Conservation (phyloP, 2,888 invertebrate species). For the Agrochola litura region DNA sequence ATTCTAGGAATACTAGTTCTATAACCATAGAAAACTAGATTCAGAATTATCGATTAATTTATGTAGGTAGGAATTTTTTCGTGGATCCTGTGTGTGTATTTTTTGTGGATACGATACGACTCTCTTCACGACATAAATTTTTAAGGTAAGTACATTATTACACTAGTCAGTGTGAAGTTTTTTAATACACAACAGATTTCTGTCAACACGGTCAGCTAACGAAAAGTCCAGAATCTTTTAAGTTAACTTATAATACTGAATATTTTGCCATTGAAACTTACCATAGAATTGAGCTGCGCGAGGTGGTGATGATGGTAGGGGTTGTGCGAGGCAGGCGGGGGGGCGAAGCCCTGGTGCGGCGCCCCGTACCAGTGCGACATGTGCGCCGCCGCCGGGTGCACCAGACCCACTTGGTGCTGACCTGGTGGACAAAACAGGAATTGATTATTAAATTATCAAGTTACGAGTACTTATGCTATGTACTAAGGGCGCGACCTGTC, state of each 20-base stretch:
- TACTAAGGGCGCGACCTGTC: no score
- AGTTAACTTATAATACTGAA: no score
- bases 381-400: constrained; percentile 92
- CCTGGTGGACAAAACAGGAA: constrained; percentile 79
- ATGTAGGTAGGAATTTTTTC: not conserved
- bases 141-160: not conserved
- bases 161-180: no score
- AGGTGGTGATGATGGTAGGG: constrained; percentile 92
- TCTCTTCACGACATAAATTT: not conserved
- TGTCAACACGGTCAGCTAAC: no score
- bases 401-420: constrained; percentile 92
- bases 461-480: no score
- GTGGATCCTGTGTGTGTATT: not conserved
- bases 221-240: no score
- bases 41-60: not conserved
- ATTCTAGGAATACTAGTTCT: constrained; percentile 13
- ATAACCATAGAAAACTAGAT: not conserved
- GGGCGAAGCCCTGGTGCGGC: constrained; percentile 92
- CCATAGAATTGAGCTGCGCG: constrained; percentile 92
- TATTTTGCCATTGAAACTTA: constrained; percentile 74
- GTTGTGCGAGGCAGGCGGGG: constrained; percentile 92
- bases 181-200: no score
- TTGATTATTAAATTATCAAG: not conserved
- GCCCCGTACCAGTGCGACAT: constrained; percentile 93
- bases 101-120: no score